Evolutionary conservation across 2,797 vertebrate genomes (phyloP).

Genomic region (Apogon hyalosoma): DNA sequence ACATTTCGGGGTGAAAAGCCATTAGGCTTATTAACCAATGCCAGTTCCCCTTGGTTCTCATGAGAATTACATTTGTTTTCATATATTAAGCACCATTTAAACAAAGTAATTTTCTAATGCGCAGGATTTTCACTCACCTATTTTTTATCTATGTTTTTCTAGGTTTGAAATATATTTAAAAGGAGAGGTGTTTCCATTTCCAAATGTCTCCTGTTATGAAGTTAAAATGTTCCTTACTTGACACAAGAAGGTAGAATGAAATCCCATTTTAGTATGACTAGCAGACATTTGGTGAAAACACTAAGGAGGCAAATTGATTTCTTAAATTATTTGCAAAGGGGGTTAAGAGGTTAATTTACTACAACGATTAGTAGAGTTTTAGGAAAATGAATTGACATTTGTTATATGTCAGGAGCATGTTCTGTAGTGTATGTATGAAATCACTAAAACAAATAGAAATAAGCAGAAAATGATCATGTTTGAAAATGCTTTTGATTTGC

Average conservation of each 20-base stretch:
- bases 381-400: constrained; percentile 31
- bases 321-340: constrained; percentile 39
- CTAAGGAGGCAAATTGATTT: constrained; percentile 63
- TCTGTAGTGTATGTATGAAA: constrained; percentile 18
- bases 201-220: constrained; percentile 54
- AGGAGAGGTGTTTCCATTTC: constrained; percentile 61
- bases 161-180: constrained; percentile 69
- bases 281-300: constrained; percentile 45
- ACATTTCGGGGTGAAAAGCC: constrained; percentile 67
- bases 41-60: constrained; percentile 60
- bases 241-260: constrained; percentile 62
- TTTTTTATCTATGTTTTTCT: constrained; percentile 73
- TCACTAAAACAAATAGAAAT: constrained; percentile 20
- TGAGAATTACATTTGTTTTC: constrained; percentile 83
- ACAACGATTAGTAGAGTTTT: constrained; percentile 45
- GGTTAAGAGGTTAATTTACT: constrained; percentile 41
- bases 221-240: constrained; percentile 63
- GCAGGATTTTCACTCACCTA: constrained; percentile 46
- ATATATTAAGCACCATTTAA: constrained; percentile 69
- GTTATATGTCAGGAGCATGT: constrained; percentile 1
- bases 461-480: constrained; percentile 36
- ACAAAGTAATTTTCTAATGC: constrained; percentile 65
- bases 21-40: constrained; percentile 77
- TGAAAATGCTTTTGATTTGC: constrained; percentile 38
- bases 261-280: constrained; percentile 63